These are phyloP conservation scores for Arvicanthis niloticus DNA, from an alignment of 2,113 vertebrate genomes.

Conservation along the genomic window DNA sequence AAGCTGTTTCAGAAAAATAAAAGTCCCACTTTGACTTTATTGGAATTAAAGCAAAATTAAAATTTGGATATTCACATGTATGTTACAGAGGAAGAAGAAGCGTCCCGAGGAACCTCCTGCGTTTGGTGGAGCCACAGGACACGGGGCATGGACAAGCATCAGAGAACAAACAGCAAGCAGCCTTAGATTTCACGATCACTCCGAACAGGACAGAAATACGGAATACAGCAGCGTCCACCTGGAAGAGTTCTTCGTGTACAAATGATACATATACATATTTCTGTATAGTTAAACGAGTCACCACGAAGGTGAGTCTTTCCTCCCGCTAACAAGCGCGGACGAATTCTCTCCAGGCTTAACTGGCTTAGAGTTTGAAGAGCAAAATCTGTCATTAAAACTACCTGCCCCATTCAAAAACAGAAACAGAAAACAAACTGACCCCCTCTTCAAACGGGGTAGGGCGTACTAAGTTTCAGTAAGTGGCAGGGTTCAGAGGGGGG, in stretches of 20 bases:
- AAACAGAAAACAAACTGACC: slow-evolving; percentile 35
- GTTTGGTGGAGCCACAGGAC: slow-evolving; percentile 91
- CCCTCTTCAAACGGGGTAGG: slow-evolving; percentile 22
- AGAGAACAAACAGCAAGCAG: slow-evolving; percentile 90
- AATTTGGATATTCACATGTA: slow-evolving; percentile 95
- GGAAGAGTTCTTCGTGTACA: slow-evolving; percentile 92
- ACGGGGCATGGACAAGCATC: slow-evolving; percentile 94
- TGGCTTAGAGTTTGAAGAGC: slow-evolving; percentile 82
- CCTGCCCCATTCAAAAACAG: slow-evolving; percentile 76
- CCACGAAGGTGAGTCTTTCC: slow-evolving; percentile 85
- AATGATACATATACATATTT: slow-evolving; percentile 86
- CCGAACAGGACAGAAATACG: slow-evolving; percentile 95
- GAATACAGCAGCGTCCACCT: slow-evolving; percentile 92
- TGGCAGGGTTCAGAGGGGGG: slow-evolving; percentile 54
- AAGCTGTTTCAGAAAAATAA: slow-evolving; percentile 95
- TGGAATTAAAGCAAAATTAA: slow-evolving; percentile 96
- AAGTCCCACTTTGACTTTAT: slow-evolving; percentile 96
- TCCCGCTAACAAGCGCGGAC: slow-evolving; percentile 81
- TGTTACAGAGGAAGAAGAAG: slow-evolving; percentile 94
- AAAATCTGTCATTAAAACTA: slow-evolving; percentile 84
- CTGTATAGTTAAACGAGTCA: slow-evolving; percentile 85
- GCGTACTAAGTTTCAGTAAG: slow-evolving; percentile 70
- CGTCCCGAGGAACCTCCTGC: slow-evolving; percentile 90
- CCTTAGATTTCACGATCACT: slow-evolving; percentile 97
- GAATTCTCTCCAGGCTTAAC: slow-evolving; percentile 85